A percentile compares a stretch with the other conserved stretches of the same genome.
Evolutionary conservation across 2,888 invertebrate genomes (phyloP).

Genomic region (Chironomus tentans): DNA sequence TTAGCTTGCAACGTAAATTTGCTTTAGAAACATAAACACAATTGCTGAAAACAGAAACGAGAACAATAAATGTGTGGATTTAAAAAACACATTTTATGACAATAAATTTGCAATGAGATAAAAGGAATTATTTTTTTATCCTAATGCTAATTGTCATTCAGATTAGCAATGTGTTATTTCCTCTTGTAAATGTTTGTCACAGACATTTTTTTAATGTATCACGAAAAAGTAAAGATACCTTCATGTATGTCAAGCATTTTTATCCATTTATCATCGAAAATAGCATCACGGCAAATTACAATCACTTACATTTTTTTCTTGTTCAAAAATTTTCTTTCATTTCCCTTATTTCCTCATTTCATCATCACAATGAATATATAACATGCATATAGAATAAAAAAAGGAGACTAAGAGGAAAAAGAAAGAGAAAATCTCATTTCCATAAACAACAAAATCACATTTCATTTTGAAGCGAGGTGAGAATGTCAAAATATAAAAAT

Average conservation of each 20-base stretch:
- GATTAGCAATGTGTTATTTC: not conserved
- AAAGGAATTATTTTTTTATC: not conserved
- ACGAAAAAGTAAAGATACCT: not conserved
- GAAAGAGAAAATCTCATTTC: constrained; percentile 1
- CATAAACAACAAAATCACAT: constrained; percentile 10
- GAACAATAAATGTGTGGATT: not conserved
- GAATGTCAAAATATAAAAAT: not conserved
- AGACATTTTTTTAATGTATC: not conserved
- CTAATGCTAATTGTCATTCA: not conserved
- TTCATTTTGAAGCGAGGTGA: constrained; percentile 6
- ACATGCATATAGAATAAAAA: not conserved
- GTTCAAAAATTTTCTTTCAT: not conserved
- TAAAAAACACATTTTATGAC: not conserved
- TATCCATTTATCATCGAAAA: not conserved
- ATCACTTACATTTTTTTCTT: not conserved
- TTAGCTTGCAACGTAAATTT: not conserved
- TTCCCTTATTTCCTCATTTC: constrained; percentile 2
- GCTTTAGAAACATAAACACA: constrained; percentile 15
- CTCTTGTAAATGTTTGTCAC: not conserved
- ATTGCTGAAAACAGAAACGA: constrained; percentile 16
- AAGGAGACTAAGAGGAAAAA: not conserved
- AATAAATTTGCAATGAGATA: too few species aligned
- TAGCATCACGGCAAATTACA: constrained; percentile 1
- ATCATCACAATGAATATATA: not conserved
- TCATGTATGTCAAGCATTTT: not conserved